Conservation (phyloP, 1,140 invertebrate species). For the Littorina saxatilis region DNA sequence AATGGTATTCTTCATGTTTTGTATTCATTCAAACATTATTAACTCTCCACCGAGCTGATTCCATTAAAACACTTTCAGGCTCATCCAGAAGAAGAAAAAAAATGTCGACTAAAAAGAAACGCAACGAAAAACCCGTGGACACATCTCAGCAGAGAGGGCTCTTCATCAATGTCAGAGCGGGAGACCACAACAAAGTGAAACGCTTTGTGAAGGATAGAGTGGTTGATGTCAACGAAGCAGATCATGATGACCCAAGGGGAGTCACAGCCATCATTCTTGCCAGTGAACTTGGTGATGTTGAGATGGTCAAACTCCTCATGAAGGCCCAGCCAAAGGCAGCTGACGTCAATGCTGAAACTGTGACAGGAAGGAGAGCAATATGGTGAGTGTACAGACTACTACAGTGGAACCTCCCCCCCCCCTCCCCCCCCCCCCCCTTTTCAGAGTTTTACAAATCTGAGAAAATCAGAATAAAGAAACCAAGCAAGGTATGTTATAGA, state of each 20-base stretch:
- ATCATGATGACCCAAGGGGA: slow-evolving; percentile 51
- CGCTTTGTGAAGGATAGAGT: slow-evolving; percentile 45
- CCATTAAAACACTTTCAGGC: too few species aligned
- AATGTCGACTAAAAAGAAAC: not conserved
- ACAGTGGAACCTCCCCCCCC: too few species aligned
- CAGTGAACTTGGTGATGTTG: slow-evolving; percentile 55
- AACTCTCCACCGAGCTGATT: too few species aligned
- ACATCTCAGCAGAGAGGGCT: slow-evolving; percentile 16
- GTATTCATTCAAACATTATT: too few species aligned
- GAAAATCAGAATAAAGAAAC: too few species aligned
- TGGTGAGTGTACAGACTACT: slow-evolving; percentile 63
- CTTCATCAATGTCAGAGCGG: slow-evolving; percentile 48
- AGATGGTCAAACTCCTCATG: slow-evolving; percentile 61
- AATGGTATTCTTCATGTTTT: too few species aligned
- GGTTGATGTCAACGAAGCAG: slow-evolving; percentile 56
- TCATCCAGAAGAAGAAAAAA: too few species aligned
- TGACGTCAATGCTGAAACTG: slow-evolving; percentile 66
- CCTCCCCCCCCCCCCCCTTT: too few species aligned
- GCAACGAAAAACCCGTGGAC: not conserved
- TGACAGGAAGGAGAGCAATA: slow-evolving; percentile 61
- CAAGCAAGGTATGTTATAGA: too few species aligned
- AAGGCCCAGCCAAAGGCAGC: slow-evolving; percentile 57
- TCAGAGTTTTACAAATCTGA: too few species aligned
- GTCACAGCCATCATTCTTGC: slow-evolving; percentile 64
- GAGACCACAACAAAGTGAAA: slow-evolving; percentile 47